Base-by-base conservation (phyloP, 2,113 vertebrate genomes). In the Pedetes capensis region DNA sequence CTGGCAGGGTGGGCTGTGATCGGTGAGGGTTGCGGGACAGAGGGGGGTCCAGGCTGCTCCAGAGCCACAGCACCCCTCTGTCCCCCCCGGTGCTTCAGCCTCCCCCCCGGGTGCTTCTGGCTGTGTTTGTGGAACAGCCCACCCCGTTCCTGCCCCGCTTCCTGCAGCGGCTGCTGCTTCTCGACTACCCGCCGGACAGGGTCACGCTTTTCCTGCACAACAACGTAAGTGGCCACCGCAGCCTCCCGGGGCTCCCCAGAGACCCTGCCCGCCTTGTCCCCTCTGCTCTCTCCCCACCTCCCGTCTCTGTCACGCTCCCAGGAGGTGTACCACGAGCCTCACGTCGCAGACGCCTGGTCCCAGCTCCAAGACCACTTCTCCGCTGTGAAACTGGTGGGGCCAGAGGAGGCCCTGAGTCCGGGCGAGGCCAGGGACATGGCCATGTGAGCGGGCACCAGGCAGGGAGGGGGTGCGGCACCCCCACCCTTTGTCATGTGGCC, bases 181-280 rank as follows among this genome's bases (percentile, higher is more conserved):
- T 99, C 89, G 98, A 97, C 91, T 99, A 99, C 53, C 98, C 99
- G 0, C 95, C 96, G 0, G 93, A 97, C 49, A 97, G 97, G 8
- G 78, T 99, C 53, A 92, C 93, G 8, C 98, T 99, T 22, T 98
- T 99, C 94, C 97, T 99, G 51, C 98, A 99, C 96, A 99, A 99
- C 92, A 98, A 94, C 0, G 99, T 99, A 94, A 96, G 98, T 85
- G 14, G 6, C n/a, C 5, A 14, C 49, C 17, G 3, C 42, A 34
- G 51, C 59, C 74, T 39, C 53, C 5, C 8, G 29, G 32, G 5
- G 17, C 14, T 11, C 4, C 4, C 27, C 32, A 13, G 51, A 51
- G 51, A 51, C 47, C 51, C 55, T 4, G 27, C 20, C 25, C 18
- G 18, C 22, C 10, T n/a, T n/a, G n/a, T n/a, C n/a, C n/a, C n/a